These are phyloP conservation scores for Andrena hattorfiana DNA, from an alignment of 2,888 invertebrate species.

Conservation along the genomic window DNA sequence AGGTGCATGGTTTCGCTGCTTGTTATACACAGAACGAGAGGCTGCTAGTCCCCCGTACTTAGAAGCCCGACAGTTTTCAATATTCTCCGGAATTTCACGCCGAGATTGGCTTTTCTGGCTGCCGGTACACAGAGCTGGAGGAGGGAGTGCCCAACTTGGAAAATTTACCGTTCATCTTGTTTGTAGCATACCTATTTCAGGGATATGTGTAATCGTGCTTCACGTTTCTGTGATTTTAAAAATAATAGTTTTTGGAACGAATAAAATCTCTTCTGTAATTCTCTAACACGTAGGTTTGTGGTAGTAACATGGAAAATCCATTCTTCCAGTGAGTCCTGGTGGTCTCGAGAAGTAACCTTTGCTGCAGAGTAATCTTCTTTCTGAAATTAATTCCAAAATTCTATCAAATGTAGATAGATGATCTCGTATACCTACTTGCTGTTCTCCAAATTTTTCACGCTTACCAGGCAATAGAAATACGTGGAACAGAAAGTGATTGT, in stretches of 20 bases:
- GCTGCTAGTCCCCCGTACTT: conserved; percentile 25
- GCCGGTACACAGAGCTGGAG: neutral
- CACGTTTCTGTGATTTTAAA: neutral
- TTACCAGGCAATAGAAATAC: neutral
- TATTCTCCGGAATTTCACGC: conserved; percentile 55
- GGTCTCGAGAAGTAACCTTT: too few relatives aligned
- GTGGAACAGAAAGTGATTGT: too few relatives aligned
- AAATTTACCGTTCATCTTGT: conserved; percentile 11
- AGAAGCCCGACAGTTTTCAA: conserved; percentile 67
- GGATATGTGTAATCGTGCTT: neutral
- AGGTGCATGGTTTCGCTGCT: conserved; percentile 41
- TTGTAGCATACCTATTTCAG: neutral
- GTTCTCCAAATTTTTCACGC: neutral
- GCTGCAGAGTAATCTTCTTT: too few relatives aligned
- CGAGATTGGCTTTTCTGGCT: conserved; percentile 35
- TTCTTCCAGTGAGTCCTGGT: too few relatives aligned
- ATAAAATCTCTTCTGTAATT: too few relatives aligned
- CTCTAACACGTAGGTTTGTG: too few relatives aligned
- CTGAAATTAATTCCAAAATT: too few relatives aligned
- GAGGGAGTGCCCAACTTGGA: neutral
- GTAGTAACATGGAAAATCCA: too few relatives aligned
- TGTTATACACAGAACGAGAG: conserved; percentile 58
- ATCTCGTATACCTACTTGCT: too few relatives aligned
- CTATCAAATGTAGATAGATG: too few relatives aligned
- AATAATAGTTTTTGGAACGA: neutral